These are phyloP conservation scores for Gymnothorax javanicus DNA, from an alignment of 2,797 vertebrate genomes.

Conservation along the genomic window DNA sequence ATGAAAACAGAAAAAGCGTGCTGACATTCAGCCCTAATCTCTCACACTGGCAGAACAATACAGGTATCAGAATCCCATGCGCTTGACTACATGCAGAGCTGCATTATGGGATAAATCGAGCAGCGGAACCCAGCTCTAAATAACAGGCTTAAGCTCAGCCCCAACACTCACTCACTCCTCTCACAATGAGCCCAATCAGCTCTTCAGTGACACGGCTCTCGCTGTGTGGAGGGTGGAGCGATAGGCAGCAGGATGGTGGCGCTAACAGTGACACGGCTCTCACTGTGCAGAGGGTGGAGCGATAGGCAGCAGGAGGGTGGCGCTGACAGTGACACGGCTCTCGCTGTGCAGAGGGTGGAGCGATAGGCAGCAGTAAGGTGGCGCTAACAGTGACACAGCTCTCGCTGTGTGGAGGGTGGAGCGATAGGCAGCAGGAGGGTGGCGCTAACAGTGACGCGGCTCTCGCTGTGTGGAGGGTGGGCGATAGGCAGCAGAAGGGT, in stretches of 20 bases:
- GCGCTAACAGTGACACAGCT: background rate
- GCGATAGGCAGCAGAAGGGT: background rate
- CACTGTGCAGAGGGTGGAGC: constrained; percentile 45
- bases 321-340: background rate
- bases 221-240: constrained; percentile 44
- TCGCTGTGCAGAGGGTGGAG: constrained; percentile 47
- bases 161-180: constrained; percentile 38
- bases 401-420: constrained; percentile 46
- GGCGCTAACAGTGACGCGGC: background rate
- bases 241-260: background rate
- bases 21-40: constrained; percentile 13
- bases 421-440: background rate
- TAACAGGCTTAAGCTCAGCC: constrained; percentile 43
- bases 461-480: too few species aligned
- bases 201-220: too few species aligned
- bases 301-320: background rate
- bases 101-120: constrained; percentile 52
- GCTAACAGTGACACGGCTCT: background rate
- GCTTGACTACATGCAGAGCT: constrained; percentile 31
- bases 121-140: constrained; percentile 40
- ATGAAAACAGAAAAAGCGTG: background rate
- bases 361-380: background rate
- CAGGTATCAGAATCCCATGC: constrained; percentile 43
- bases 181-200: constrained; percentile 41
- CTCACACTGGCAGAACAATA: constrained; percentile 38